Evolutionary conservation across 2,888 invertebrate genomes (phyloP).

Genomic region (Dynastes tityus): DNA sequence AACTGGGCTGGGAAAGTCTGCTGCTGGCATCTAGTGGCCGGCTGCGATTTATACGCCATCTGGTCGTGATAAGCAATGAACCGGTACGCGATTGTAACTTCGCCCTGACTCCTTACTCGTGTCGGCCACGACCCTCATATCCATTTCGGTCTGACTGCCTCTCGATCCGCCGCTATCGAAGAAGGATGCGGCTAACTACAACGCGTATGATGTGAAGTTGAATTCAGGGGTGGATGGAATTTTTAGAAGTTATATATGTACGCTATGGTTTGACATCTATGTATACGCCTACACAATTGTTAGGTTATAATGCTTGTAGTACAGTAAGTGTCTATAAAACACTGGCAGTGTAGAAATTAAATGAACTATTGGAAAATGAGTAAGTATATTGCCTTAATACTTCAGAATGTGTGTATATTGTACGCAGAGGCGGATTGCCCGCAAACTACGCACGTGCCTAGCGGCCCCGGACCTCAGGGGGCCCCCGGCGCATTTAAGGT

Average conservation of each 20-base stretch:
- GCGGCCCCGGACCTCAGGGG: no score
- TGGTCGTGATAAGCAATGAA: constrained; percentile 65
- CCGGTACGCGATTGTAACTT: constrained; percentile 58
- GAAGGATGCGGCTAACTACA: not conserved
- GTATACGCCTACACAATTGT: constrained; percentile 61
- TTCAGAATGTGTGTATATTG: no score
- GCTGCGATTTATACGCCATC: constrained; percentile 69
- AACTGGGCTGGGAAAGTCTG: constrained; percentile 60
- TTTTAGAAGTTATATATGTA: constrained; percentile 49
- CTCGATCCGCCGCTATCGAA: not conserved
- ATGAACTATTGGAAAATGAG: no score
- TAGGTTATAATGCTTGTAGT: constrained; percentile 60
- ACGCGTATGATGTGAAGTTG: constrained; percentile 10
- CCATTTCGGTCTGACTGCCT: constrained; percentile 33
- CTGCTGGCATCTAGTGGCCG: constrained; percentile 68
- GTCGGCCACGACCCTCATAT: constrained; percentile 29
- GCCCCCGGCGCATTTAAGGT: no score
- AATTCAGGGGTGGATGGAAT: constrained; percentile 18
- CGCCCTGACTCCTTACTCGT: constrained; percentile 42
- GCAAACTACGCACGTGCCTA: no score
- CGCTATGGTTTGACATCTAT: constrained; percentile 39
- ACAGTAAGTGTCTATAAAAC: constrained; percentile 46
- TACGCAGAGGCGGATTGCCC: no score
- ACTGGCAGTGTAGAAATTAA: no score
- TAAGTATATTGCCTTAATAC: no score